These are phyloP conservation scores for Oreonectes daqikongensis DNA, from an alignment of 2,797 vertebrate species.

Conservation along the genomic window DNA sequence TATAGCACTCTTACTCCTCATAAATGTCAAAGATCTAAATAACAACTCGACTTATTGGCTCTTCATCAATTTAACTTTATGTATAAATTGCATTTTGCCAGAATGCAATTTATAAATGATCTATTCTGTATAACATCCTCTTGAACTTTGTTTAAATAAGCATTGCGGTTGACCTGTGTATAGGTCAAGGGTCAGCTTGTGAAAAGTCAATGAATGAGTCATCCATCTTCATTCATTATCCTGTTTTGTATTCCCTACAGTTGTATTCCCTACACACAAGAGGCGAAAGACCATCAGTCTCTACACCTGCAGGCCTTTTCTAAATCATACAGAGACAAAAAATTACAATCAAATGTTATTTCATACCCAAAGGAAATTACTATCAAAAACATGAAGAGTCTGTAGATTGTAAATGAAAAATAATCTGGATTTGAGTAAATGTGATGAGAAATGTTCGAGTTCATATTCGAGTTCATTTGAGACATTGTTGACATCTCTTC, in stretches of 20 bases:
- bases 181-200: neutral
- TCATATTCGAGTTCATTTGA: no score
- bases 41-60: neutral
- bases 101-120: neutral
- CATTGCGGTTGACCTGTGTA: neutral
- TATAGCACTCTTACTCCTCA: neutral
- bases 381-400: no score
- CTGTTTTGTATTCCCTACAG: neutral
- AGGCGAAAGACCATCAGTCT: no score
- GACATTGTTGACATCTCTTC: no score
- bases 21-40: neutral
- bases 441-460: no score
- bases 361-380: no score
- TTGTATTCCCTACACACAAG: no score
- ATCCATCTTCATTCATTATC: neutral
- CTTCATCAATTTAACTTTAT: neutral
- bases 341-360: no score
- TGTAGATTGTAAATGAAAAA: no score
- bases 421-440: no score
- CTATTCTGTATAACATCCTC: neutral
- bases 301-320: no score
- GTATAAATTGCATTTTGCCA: neutral
- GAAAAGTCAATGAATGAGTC: neutral
- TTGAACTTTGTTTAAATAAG: neutral
- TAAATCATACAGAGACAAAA: no score